A percentile compares a stretch with the other conserved stretches of the same genome.
Evolutionary conservation across 2,113 vertebrate genomes (phyloP).

Genomic region (Sminthopsis crassicaudata): DNA sequence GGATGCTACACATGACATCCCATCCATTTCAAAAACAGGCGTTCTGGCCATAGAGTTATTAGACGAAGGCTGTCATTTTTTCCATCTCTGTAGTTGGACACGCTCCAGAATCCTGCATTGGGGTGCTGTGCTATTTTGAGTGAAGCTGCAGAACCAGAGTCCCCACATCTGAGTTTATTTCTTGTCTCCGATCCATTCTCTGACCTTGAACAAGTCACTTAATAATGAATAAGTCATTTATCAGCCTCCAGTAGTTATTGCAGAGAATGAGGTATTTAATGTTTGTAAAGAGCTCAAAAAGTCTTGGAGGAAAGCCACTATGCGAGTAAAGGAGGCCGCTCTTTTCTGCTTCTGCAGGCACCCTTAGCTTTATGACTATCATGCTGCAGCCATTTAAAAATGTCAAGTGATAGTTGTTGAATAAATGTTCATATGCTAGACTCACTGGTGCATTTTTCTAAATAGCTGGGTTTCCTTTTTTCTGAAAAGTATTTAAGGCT

Average conservation of each 20-base stretch:
- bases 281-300: constrained; percentile 38
- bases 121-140: not conserved
- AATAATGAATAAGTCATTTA: constrained; percentile 48
- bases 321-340: constrained; percentile 7
- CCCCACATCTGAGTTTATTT: constrained; percentile 31
- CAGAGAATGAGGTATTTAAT: constrained; percentile 48
- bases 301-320: constrained; percentile 32
- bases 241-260: constrained; percentile 51
- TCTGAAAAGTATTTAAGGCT: constrained; percentile 22
- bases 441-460: constrained; percentile 19
- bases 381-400: constrained; percentile 52
- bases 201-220: constrained; percentile 75
- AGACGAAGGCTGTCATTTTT: constrained; percentile 44
- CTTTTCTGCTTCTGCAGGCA: constrained; percentile 10
- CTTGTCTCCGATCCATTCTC: constrained; percentile 33
- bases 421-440: constrained; percentile 38
- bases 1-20: not conserved
- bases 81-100: constrained; percentile 23
- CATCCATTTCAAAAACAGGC: constrained; percentile 18
- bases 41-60: constrained; percentile 24
- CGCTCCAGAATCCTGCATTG: constrained; percentile 17
- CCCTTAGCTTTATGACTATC: constrained; percentile 26
- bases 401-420: constrained; percentile 28
- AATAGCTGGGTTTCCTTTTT: constrained; percentile 58
- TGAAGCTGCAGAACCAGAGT: constrained; percentile 20